A percentile compares a stretch with the other conserved stretches of the same genome.
phyloP scores from a whole-genome alignment of 1,140 invertebrate genomes.

The Ceratina japonica region DNA sequence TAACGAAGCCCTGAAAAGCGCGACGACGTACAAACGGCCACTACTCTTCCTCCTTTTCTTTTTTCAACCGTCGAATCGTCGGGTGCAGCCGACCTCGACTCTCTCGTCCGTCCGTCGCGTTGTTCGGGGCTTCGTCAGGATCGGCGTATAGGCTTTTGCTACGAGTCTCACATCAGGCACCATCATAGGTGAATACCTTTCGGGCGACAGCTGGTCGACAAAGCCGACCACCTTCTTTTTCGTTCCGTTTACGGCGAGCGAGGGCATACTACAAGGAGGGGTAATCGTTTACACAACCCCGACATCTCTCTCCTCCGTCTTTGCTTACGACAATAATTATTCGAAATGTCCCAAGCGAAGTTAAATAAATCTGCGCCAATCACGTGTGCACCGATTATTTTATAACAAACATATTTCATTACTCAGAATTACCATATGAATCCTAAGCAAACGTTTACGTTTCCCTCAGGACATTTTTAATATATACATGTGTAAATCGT shows the following conservation, averaged over 20 bases:
- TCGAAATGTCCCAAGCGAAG: constrained; percentile 39
- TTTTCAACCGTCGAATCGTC: neutral
- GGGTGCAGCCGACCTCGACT: neutral
- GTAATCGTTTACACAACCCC: constrained; percentile 53
- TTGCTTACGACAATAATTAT: neutral
- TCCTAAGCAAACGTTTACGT: too few species aligned
- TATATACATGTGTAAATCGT: too few species aligned
- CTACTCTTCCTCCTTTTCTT: neutral
- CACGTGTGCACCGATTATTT: too few species aligned
- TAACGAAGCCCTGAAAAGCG: constrained; percentile 53
- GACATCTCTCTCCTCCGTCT: neutral
- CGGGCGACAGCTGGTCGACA: constrained; percentile 76
- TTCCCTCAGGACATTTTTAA: too few species aligned
- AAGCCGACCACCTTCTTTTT: constrained; percentile 79
- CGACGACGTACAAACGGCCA: constrained; percentile 1
- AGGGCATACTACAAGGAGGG: constrained; percentile 77
- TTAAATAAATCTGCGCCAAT: too few species aligned
- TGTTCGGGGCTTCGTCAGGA: constrained; percentile 54
- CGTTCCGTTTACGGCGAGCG: constrained; percentile 76
- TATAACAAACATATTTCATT: too few species aligned
- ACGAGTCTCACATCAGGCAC: constrained; percentile 30
- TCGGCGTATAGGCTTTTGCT: constrained; percentile 44
- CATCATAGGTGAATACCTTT: constrained; percentile 74
- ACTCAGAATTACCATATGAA: too few species aligned
- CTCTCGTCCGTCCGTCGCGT: constrained; percentile 10